Percentiles rank a stretch among this genome's conserved stretches.
Evolutionary conservation across 2,888 invertebrate species (phyloP).

Genomic region (Drosophila subsilvestris): DNA sequence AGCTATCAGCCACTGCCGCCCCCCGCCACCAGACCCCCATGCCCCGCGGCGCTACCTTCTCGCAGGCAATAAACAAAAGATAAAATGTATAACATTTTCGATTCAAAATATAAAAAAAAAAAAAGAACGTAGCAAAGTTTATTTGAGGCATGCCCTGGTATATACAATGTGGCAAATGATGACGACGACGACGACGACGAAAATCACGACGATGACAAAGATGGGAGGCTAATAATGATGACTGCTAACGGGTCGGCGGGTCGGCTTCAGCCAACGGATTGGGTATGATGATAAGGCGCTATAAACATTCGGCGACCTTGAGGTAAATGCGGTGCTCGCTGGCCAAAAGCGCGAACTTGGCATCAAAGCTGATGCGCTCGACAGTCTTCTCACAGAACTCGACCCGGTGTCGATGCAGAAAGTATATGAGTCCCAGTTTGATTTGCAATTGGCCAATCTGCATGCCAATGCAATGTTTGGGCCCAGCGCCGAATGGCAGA

Average conservation of each 20-base stretch:
- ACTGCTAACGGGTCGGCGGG: not conserved
- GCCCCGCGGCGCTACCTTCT: not conserved
- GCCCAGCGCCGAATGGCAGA: conserved; percentile 82
- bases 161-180: conserved; percentile 44
- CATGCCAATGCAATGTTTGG: conserved; percentile 82
- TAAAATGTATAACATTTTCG: not conserved
- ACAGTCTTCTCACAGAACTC: conserved; percentile 76
- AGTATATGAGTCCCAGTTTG: conserved; percentile 82
- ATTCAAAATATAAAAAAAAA: conserved; percentile 33
- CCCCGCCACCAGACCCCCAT: not conserved
- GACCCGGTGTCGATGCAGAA: conserved; percentile 80
- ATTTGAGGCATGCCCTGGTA: conserved; percentile 53
- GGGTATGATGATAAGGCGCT: conserved; percentile 14
- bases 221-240: conserved; percentile 3
- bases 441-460: conserved; percentile 80
- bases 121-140: conserved; percentile 52
- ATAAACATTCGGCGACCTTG: conserved; percentile 74
- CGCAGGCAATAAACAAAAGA: not conserved
- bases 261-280: not conserved
- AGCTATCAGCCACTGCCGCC: conserved; percentile 21
- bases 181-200: not conserved
- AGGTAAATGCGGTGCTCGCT: conserved; percentile 78
- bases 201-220: conserved; percentile 18
- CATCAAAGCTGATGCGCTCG: conserved; percentile 76
- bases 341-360: conserved; percentile 75